Evolutionary conservation across 2,113 vertebrate genomes (phyloP).

Genomic region (Apteryx mantelli): DNA sequence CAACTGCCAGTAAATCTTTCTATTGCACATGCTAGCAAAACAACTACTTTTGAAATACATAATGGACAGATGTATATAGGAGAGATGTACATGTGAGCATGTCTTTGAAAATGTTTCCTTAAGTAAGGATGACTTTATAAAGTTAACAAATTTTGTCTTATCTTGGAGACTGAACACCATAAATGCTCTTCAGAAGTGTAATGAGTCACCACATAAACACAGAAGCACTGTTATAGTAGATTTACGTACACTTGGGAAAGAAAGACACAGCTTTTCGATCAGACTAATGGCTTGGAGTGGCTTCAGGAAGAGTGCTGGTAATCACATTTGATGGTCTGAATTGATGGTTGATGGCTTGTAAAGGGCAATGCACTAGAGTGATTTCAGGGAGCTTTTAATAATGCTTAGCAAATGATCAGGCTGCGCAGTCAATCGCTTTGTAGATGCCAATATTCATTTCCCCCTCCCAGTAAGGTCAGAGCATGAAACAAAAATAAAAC

Average conservation of each 20-base stretch:
- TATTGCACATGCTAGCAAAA: neutral
- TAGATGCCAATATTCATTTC: slow-evolving; percentile 13
- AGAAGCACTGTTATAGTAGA: neutral
- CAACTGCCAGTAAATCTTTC: neutral
- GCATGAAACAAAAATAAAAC: neutral
- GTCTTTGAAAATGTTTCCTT: neutral
- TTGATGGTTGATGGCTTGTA: slow-evolving; percentile 69
- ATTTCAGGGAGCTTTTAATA: slow-evolving; percentile 71
- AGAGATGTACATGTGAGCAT: neutral
- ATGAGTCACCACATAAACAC: neutral
- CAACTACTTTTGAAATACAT: neutral
- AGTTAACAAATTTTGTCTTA: neutral
- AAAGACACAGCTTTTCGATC: slow-evolving; percentile 60
- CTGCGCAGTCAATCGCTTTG: neutral
- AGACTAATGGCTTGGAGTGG: slow-evolving; percentile 57
- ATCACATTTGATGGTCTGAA: slow-evolving; percentile 57
- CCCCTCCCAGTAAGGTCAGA: neutral
- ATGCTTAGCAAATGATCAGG: slow-evolving; percentile 62
- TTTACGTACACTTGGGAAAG: slow-evolving; percentile 8
- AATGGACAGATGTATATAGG: neutral
- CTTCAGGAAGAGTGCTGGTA: slow-evolving; percentile 52
- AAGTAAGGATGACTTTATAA: neutral
- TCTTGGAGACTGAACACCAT: neutral
- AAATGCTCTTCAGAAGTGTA: neutral
- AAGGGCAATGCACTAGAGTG: slow-evolving; percentile 52